A percentile compares a stretch with the other conserved stretches of the same genome.
Evolutionary conservation across 2,797 vertebrate species (phyloP).

Genomic region (Sebastes itinus): DNA sequence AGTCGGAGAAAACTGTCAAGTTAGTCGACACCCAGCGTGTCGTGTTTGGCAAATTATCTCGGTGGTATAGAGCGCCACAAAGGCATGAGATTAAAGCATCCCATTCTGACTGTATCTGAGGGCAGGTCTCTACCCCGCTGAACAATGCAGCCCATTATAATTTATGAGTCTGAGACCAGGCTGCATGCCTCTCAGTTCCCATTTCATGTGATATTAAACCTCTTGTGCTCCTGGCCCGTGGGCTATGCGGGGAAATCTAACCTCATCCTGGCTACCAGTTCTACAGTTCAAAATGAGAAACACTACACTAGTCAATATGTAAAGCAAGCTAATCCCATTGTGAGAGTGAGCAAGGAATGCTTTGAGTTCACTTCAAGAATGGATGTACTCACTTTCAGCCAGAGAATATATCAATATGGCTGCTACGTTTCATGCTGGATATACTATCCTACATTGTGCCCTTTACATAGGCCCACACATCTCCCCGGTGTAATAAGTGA

Average conservation of each 20-base stretch:
- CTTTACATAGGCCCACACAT: conserved; percentile 39
- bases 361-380: background rate
- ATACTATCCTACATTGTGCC: conserved; percentile 17
- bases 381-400: background rate
- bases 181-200: conserved; percentile 10
- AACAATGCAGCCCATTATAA: conserved; percentile 41
- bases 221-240: background rate
- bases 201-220: conserved; percentile 31
- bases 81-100: conserved; percentile 16
- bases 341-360: background rate
- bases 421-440: conserved; percentile 3
- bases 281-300: conserved; percentile 22
- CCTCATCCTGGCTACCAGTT: conserved; percentile 9
- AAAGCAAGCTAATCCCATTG: conserved; percentile 16
- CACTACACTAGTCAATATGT: conserved; percentile 1
- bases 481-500: conserved; percentile 50
- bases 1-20: conserved; percentile 17
- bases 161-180: conserved; percentile 27
- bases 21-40: conserved; percentile 3
- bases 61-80: conserved; percentile 12
- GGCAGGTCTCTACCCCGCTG: background rate
- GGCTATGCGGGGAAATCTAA: background rate
- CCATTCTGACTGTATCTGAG: conserved; percentile 10
- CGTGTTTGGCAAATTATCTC: conserved; percentile 11
- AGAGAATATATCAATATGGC: conserved; percentile 3